phyloP scores from a whole-genome alignment of 2,888 invertebrate genomes.

The Tipula helvola region DNA sequence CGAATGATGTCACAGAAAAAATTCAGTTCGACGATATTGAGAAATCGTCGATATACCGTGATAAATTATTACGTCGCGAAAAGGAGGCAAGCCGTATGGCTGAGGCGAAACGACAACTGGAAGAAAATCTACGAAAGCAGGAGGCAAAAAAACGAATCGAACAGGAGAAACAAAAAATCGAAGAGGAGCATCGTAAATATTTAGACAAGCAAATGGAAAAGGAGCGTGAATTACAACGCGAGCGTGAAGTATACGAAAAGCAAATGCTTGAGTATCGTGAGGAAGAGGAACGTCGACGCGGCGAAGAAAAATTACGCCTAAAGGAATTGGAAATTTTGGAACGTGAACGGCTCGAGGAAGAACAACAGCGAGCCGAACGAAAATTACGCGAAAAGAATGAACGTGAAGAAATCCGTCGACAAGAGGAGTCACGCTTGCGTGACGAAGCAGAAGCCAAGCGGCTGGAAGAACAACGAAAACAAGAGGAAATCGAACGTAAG shows the following conservation, averaged over 20 bases:
- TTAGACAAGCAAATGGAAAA: constrained; percentile 23
- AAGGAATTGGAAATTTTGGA: not conserved
- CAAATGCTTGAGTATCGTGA: not conserved
- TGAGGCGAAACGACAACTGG: constrained; percentile 24
- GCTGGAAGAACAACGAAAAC: not conserved
- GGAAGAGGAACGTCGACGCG: constrained; percentile 22
- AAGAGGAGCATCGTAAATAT: constrained; percentile 26
- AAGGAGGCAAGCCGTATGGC: constrained; percentile 18
- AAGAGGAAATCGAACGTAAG: constrained; percentile 10
- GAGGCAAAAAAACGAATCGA: constrained; percentile 23
- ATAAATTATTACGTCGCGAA: constrained; percentile 12
- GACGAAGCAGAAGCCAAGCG: not conserved
- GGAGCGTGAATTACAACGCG: constrained; percentile 22
- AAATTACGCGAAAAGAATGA: constrained; percentile 12
- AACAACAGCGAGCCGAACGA: constrained; percentile 21
- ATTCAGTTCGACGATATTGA: not conserved
- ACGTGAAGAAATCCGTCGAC: constrained; percentile 20
- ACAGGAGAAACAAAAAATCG: constrained; percentile 22
- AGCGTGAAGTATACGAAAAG: constrained; percentile 16
- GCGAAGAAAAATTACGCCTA: constrained; percentile 18
- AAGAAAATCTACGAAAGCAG: constrained; percentile 25
- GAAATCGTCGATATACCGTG: not conserved
- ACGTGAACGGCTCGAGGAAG: constrained; percentile 13
- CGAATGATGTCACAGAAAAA: not conserved
- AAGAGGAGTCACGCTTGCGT: constrained; percentile 9